Percentiles rank a stretch among this genome's conserved stretches.
Evolutionary conservation across 30 jellyfish, hydroid and myxozoan species (phyloP).

Genomic region (Hydractinia symbiolongicarpus): DNA sequence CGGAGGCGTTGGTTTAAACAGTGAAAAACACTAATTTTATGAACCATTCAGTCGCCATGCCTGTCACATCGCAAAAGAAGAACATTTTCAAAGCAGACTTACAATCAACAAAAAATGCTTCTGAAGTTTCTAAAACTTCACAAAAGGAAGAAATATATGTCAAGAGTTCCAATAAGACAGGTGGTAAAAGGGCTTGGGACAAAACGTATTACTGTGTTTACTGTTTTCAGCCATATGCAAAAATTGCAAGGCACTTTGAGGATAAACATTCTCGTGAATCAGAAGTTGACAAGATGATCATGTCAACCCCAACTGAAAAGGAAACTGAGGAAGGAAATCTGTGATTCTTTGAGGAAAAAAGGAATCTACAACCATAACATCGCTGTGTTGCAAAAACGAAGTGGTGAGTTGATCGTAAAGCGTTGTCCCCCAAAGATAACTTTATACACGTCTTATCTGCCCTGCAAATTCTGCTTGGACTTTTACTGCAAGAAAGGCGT

Average conservation of each 20-base stretch:
- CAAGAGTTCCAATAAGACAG: background rate
- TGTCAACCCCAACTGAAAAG: too few relatives aligned
- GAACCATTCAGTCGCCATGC: too few relatives aligned
- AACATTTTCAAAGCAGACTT: background rate
- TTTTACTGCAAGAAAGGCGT: background rate
- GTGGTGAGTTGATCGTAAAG: conserved; percentile 8
- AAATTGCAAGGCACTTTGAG: background rate
- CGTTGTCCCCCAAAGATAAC: conserved; percentile 13
- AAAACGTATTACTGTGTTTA: conserved; percentile 1
- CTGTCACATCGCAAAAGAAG: too few relatives aligned
- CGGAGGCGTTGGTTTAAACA: too few relatives aligned
- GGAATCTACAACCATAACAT: background rate
- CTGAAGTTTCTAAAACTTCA: background rate
- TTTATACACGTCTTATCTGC: background rate
- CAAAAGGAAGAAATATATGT: background rate
- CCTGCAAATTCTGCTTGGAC: conserved; percentile 15
- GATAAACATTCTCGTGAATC: background rate
- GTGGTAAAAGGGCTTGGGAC: background rate
- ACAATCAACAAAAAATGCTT: background rate
- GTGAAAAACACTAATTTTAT: too few relatives aligned
- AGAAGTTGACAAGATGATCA: background rate
- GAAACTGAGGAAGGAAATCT: background rate
- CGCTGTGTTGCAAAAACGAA: background rate
- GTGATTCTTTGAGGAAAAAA: background rate
- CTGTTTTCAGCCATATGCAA: background rate